These are phyloP conservation scores for Athalia circularis DNA, from an alignment of 2,888 invertebrate genomes.

Conservation along the genomic window DNA sequence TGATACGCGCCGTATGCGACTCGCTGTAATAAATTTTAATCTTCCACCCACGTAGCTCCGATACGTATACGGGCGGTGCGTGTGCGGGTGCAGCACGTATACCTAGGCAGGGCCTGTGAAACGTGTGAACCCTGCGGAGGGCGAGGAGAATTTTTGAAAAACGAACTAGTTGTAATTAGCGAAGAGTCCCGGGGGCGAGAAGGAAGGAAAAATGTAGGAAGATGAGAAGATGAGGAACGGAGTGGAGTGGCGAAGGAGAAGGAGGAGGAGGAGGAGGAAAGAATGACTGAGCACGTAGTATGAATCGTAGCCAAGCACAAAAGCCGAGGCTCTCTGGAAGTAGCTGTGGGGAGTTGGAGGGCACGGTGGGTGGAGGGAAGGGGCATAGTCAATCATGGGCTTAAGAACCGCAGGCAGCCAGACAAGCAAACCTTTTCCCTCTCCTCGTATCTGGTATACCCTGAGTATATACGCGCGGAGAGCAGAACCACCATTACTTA, in stretches of 20 bases:
- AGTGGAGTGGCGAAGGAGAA: background rate
- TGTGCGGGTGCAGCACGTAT: too few species aligned
- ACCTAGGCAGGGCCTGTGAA: too few species aligned
- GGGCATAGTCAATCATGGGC: conserved; percentile 44
- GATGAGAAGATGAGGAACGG: background rate
- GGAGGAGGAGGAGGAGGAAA: background rate
- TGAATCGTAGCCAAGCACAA: conserved; percentile 32
- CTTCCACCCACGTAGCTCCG: background rate
- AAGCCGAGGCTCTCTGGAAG: conserved; percentile 16
- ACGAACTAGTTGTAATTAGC: conserved; percentile 38
- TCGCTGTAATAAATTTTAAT: too few species aligned
- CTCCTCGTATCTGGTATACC: background rate
- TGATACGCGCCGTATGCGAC: too few species aligned
- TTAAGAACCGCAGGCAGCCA: conserved; percentile 45
- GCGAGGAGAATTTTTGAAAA: conserved; percentile 10
- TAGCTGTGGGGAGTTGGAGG: conserved; percentile 27
- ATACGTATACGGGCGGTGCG: background rate
- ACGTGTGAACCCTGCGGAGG: background rate
- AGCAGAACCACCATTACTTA: conserved; percentile 36
- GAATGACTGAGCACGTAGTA: conserved; percentile 36
- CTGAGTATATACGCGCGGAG: background rate
- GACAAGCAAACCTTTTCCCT: conserved; percentile 35
- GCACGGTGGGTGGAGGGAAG: conserved; percentile 4
- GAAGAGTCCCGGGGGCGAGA: conserved; percentile 14
- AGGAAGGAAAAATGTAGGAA: background rate